These are phyloP conservation scores for Lepidonotus clava DNA, from an alignment of 2,888 invertebrate species.

Conservation along the genomic window DNA sequence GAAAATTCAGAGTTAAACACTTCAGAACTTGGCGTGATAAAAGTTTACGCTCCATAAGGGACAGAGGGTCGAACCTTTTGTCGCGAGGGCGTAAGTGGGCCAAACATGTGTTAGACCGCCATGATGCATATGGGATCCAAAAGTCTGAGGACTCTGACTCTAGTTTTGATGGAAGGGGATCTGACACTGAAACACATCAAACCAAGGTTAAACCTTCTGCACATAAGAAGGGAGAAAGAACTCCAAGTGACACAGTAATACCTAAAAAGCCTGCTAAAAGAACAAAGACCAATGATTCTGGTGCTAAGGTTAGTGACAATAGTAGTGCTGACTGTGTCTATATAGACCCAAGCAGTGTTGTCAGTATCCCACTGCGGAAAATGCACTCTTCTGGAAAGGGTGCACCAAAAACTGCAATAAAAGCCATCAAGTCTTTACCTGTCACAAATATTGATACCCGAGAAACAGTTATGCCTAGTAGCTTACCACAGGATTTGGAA, in stretches of 20 bases:
- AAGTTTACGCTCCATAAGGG: background rate
- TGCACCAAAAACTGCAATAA: background rate
- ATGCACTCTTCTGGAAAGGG: background rate
- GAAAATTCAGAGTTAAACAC: background rate
- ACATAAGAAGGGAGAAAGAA: background rate
- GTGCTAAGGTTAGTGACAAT: background rate
- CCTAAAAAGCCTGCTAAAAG: conserved; percentile 27
- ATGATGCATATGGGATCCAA: conserved; percentile 39
- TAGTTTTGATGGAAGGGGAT: background rate
- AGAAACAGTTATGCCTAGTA: background rate
- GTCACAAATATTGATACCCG: background rate
- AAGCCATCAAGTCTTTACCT: conserved; percentile 12
- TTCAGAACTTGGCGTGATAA: conserved; percentile 16
- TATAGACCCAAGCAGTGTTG: conserved; percentile 24
- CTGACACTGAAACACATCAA: background rate
- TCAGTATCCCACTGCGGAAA: conserved; percentile 16
- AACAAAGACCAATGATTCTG: background rate
- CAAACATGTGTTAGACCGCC: conserved; percentile 1
- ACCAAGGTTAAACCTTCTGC: background rate
- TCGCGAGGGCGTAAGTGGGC: conserved; percentile 23
- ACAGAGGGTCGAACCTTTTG: background rate
- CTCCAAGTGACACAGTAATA: background rate
- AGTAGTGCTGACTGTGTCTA: conserved; percentile 36
- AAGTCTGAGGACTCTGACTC: conserved; percentile 22
- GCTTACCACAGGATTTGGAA: background rate